Evolutionary conservation across 2,888 invertebrate genomes (phyloP), one percentile per base, ranked within the genome.

Genomic region (Amiota minor): DNA sequence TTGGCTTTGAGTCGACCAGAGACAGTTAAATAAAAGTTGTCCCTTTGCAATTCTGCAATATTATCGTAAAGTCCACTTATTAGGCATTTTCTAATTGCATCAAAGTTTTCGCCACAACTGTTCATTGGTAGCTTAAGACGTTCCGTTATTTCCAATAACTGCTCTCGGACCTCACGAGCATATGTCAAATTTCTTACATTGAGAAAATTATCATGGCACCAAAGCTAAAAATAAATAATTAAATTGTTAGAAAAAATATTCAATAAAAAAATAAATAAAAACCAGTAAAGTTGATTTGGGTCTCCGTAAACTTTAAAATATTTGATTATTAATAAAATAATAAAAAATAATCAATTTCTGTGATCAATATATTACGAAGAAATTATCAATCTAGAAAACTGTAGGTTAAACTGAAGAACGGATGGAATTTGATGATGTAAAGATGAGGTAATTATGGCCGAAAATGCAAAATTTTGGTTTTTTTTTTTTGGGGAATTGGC

Each of bases 131-230:
- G 89, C 68, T 92, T 91, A 67, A 92, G 90, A 79, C 92, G 91
- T 76, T 91, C 90, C 84, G 95, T 95, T 64, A 97, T 92, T 45
- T 93, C 93, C 12, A 92, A 88, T 75, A 98, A 90, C 88, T 98
- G 98, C 70, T 92, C 92, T 67, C 96, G 92, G 2, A 98, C 94
- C 80, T 96, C 94, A 62, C 91, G 90, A 0, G 96, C 97, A 86
- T 96, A 95, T 56, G 92, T 91, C 85, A 98, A 91, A 90, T 97
- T 97, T 79, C 96, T 92, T 76, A 92, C 91, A 88, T 97, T 95
- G 69, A 98, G 90, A 87, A 93, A 97, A 89, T 98, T 96, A 80
- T 97, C 96, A 86, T 93, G 94, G 87, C 98, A 98, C 97, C 97
- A 98, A 89, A 89, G 74, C 88, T 89, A 50, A 50, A 77, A 78